Evolutionary conservation across 2,888 invertebrate genomes (phyloP).

Genomic region (Melipona bicolor): DNA sequence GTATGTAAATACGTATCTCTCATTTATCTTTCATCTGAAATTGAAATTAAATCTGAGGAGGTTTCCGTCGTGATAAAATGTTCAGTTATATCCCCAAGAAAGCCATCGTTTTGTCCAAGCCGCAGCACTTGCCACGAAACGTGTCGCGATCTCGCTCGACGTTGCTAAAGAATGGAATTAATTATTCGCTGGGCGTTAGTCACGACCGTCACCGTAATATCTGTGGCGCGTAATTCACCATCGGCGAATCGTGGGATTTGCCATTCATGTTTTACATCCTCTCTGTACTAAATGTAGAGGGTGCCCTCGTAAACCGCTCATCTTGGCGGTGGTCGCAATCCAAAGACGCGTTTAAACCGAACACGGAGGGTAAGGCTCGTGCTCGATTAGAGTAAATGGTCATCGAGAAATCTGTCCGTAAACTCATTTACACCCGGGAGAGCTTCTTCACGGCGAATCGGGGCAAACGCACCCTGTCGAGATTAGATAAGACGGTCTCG

Average conservation of each 20-base stretch:
- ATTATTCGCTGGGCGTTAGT: slow-evolving; percentile 49
- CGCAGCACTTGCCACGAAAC: slow-evolving; percentile 28
- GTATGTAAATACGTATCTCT: too few species aligned
- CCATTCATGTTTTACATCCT: slow-evolving; percentile 25
- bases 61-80: not conserved
- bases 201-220: slow-evolving; percentile 50
- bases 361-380: too few species aligned
- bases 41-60: not conserved
- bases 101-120: slow-evolving; percentile 4
- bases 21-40: not conserved
- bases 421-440: too few species aligned
- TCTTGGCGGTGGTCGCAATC: slow-evolving; percentile 13
- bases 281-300: not conserved
- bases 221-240: slow-evolving; percentile 32
- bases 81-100: not conserved
- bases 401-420: too few species aligned
- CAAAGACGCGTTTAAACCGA: too few species aligned
- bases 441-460: too few species aligned
- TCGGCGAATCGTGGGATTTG: slow-evolving; percentile 19
- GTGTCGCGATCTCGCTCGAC: slow-evolving; percentile 19
- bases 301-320: slow-evolving; percentile 20
- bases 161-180: slow-evolving; percentile 36
- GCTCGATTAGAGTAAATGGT: too few species aligned
- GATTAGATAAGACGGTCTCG: too few species aligned
- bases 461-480: too few species aligned